Evolutionary conservation across 2,888 invertebrate species (phyloP), one percentile per base, ranked within the genome.

Genomic region (Ferrisia virgata): DNA sequence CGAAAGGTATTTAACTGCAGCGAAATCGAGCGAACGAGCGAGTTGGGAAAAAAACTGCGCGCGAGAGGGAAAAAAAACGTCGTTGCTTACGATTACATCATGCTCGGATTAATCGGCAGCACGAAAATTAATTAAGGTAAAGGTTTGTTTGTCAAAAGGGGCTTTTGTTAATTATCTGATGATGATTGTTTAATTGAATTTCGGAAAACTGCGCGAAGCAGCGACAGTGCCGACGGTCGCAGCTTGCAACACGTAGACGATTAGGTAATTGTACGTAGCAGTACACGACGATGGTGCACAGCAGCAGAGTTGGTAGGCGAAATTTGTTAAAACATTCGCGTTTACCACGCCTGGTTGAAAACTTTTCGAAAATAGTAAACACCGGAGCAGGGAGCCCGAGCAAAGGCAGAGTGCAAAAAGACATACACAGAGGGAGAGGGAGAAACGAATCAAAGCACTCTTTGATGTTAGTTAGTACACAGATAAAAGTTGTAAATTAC

Each of bases 161-260:
- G 53, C 81, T 81, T 81, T 81, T 81, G 81, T 81, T 81, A 81
- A 81, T 81, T 81, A 81, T 81, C 81, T 81, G 81, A 81, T 81
- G 81, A 43, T 81, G 81, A 53, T 80, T 43, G 72, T 72, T 72
- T 72, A 72, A 72, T 72, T 72, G 72, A 72, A 72, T 72, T 64
- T 72, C 72, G 72, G 58, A 72, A 72, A 72, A 72, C 33, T 64
- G 58, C 22, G 53, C 53, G 72, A 33, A n/a, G n/a, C 22, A 9
- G 58, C 28, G 28, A 11, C 53, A 22, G n/a, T n/a, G n/a, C 3
- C 53, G 22, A 15, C 43, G 43, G n/a, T 13, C 25, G 58, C n/a
- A n/a, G n/a, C n/a, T n/a, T n/a, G n/a, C n/a, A n/a, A n/a, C n/a
- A n/a, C n/a, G n/a, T n/a, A n/a, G n/a, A n/a, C n/a, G n/a, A n/a